Evolutionary conservation across 2,797 vertebrate genomes (phyloP), one percentile per base, ranked within the genome.

Genomic region (Urosaurus nigricauda): DNA sequence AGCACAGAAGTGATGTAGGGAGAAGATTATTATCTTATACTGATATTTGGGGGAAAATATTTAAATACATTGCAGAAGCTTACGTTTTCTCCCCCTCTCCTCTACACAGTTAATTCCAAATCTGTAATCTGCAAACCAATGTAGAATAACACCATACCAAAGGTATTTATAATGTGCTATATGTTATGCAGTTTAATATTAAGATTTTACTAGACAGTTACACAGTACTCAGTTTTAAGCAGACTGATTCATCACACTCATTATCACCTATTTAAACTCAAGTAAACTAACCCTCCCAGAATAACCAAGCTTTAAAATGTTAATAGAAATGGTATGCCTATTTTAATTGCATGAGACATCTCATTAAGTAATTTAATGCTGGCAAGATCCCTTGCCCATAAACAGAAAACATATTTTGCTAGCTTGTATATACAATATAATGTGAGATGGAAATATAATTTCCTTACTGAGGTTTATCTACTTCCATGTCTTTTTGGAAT

Each of bases 301-400:
- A 95, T 95, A 96, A 94, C 95, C 94, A 97, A 95, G 94, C 94
- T 96, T 96, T 95, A 95, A 95, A 96, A 96, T 74, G 94, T 95
- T 96, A 96, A 96, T 96, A 94, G 93, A 97, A 97, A 96, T 95
- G 94, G 94, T 95, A 96, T 95, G 94, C 94, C 92, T 96, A 92
- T 95, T 96, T 96, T 97, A 97, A 97, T 96, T 96, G 95, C 94
- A 96, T 93, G 93, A 95, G 96, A 97, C 96, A 96, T 92, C 93
- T 96, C 95, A 96, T 97, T 96, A 95, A 96, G 94, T 95, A 96
- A 96, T 95, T 95, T 95, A 96, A 96, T 96, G 92, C 94, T 43
- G 19, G 81, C 89, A 94, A 94, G 95, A 94, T 92, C 92, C 92
- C 91, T 95, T 93, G 95, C 94, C 92, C 93, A 92, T 96, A 96